phyloP scores from a whole-genome alignment of 2,797 vertebrate species.

The Scarus forsteni region DNA sequence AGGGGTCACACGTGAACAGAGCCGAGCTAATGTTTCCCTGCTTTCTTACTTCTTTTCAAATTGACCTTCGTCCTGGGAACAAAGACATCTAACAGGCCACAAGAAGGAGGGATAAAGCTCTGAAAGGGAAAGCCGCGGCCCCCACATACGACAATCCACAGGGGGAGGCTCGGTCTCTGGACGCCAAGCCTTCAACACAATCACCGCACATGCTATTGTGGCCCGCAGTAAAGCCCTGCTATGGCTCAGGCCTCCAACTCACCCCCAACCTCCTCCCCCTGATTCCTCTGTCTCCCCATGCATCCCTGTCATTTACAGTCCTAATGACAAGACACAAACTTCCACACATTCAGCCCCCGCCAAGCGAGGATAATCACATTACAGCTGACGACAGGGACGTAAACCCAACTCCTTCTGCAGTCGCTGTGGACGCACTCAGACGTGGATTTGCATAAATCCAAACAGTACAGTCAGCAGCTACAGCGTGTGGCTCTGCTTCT shows the following conservation, averaged over 20 bases:
- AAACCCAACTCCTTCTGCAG: constrained; percentile 50
- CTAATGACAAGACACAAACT: constrained; percentile 78
- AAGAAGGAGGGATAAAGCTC: constrained; percentile 73
- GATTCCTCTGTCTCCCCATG: constrained; percentile 57
- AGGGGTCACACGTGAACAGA: constrained; percentile 74
- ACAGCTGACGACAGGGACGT: constrained; percentile 53
- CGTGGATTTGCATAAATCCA: constrained; percentile 70
- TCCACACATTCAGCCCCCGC: constrained; percentile 67
- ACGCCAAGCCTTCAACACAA: constrained; percentile 81
- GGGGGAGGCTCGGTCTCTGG: constrained; percentile 65
- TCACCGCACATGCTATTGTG: constrained; percentile 84
- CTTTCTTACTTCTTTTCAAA: constrained; percentile 66
- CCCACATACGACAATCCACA: constrained; percentile 71
- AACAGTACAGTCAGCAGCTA: constrained; percentile 66
- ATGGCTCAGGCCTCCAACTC: constrained; percentile 65
- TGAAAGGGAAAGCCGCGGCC: constrained; percentile 73
- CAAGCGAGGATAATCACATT: constrained; percentile 73
- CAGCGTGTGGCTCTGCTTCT: constrained; percentile 38
- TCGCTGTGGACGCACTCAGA: constrained; percentile 53
- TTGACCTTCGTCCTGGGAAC: constrained; percentile 72
- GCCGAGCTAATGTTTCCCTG: constrained; percentile 66
- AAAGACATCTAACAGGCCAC: constrained; percentile 79
- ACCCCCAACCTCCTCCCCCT: constrained; percentile 31
- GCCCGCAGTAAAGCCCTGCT: constrained; percentile 76
- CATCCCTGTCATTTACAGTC: constrained; percentile 77